These are phyloP conservation scores for Palythoa grandis DNA, from an alignment of 92 coral and sea anemone genomes.

Conservation along the genomic window DNA sequence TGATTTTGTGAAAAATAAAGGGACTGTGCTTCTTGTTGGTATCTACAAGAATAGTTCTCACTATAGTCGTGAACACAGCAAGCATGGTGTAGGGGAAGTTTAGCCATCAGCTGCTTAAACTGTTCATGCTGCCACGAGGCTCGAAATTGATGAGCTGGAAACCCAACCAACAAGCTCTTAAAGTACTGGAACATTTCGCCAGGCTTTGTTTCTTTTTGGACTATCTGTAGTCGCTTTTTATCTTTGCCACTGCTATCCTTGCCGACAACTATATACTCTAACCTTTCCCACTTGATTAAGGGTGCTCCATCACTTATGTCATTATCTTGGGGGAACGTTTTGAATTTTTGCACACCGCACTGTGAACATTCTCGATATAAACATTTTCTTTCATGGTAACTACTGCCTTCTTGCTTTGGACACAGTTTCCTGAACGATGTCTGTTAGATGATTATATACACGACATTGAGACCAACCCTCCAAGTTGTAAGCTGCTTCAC, in stretches of 20 bases:
- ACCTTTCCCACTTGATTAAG: background rate
- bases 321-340: background rate
- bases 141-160: slow-evolving; percentile 13
- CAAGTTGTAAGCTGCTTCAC: no score
- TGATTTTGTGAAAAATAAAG: slow-evolving; percentile 39
- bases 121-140: slow-evolving; percentile 42
- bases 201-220: slow-evolving; percentile 10
- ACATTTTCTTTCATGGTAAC: background rate
- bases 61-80: slow-evolving; percentile 5
- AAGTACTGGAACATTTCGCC: slow-evolving; percentile 6
- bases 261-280: background rate
- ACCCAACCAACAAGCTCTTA: slow-evolving; percentile 6
- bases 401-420: no score
- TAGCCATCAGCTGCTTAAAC: background rate
- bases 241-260: slow-evolving; percentile 7
- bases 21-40: slow-evolving; percentile 9
- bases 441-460: no score
- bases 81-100: background rate
- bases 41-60: slow-evolving; percentile 19
- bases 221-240: slow-evolving; percentile 2
- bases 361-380: background rate
- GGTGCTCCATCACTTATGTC: background rate
- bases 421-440: no score
- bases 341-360: slow-evolving; percentile 6
- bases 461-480: no score